These are phyloP conservation scores for Loriculus beryllinus DNA, from an alignment of 2,797 vertebrate species.

Conservation along the genomic window DNA sequence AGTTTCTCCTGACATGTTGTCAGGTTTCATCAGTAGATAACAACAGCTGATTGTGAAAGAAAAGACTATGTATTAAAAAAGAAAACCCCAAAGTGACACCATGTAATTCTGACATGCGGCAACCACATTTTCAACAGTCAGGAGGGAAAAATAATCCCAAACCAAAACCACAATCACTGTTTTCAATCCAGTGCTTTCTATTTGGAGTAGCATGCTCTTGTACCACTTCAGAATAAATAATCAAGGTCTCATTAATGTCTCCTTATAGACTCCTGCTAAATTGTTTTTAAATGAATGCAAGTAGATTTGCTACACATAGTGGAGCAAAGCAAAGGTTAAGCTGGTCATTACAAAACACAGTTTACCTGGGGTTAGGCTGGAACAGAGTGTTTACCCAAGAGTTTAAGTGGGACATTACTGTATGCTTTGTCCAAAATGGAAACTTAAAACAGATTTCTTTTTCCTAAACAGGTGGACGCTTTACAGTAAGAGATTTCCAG, in stretches of 20 bases:
- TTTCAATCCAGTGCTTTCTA: not conserved
- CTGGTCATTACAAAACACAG: not conserved
- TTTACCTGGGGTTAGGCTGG: not conserved
- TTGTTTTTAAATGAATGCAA: not conserved
- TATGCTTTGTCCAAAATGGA: not conserved
- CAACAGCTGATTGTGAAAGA: slow-evolving; percentile 20
- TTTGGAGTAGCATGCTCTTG: not conserved
- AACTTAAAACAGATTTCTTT: not conserved
- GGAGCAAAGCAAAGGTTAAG: slow-evolving; percentile 34
- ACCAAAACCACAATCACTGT: not conserved
- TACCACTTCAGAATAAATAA: slow-evolving; percentile 30
- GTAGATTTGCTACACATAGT: not conserved
- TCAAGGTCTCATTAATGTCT: not conserved
- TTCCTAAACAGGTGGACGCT: not conserved
- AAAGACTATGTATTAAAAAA: not conserved
- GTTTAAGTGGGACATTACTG: slow-evolving; percentile 24
- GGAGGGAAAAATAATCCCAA: not conserved
- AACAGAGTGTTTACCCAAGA: slow-evolving; percentile 8
- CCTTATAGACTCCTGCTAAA: not conserved
- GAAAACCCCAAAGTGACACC: not conserved
- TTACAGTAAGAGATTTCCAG: not conserved
- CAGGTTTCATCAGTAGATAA: slow-evolving; percentile 27
- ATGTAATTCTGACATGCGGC: slow-evolving; percentile 12
- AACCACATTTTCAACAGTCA: slow-evolving; percentile 14
- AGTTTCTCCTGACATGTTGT: slow-evolving; percentile 39